Evolutionary conservation across 2,113 vertebrate species (phyloP), one percentile per base, ranked within the genome.

Genomic region (Neofelis nebulosa): DNA sequence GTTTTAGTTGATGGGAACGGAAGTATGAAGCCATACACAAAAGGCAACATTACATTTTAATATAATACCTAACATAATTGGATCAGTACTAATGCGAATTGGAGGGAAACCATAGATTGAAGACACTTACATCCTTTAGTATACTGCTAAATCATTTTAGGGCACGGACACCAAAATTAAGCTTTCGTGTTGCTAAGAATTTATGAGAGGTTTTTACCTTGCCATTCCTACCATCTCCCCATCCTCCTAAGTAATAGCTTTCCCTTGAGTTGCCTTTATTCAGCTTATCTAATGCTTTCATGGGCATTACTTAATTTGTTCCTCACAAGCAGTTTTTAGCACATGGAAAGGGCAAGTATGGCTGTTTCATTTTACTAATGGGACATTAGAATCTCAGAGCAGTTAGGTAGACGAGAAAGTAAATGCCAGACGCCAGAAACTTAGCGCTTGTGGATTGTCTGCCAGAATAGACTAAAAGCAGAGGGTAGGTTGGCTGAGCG

Each of bases 21-120:
- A 90, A 52, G 27, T 78, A 25, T 76, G 66, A 96, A 7, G 41
- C 48, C 91, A 81, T 91, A 29, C 8, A 80, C 36, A 73, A 76
- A 86, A 92, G 18, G 23, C 50, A 95, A 85, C 48, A 74, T 50
- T 92, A 21, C 11, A 36, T 95, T 97, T 87, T 93, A 96, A 91
- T 71, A 73, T 78, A 25, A 33, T 94, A 78, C 63, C 16, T 88
- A 85, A 45, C 14, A 76, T 94, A 86, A 78, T 78, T 63, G n/a
- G 89, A 61, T 69, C 69, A 82, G 15, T 81, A 52, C 38, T 76
- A 45, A 71, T 85, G 12, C 12, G 69, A 57, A 61, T 31, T 94
- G 45, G 18, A 55, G 29, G 27, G 25, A 71, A 87, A 15, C 55
- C 63, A 71, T 23, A 95, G 73, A 78, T 76, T 87, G 27, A 92